Evolutionary conservation across 2,113 vertebrate genomes (phyloP), one percentile per base, ranked within the genome.

Genomic region (Oriolus oriolus): DNA sequence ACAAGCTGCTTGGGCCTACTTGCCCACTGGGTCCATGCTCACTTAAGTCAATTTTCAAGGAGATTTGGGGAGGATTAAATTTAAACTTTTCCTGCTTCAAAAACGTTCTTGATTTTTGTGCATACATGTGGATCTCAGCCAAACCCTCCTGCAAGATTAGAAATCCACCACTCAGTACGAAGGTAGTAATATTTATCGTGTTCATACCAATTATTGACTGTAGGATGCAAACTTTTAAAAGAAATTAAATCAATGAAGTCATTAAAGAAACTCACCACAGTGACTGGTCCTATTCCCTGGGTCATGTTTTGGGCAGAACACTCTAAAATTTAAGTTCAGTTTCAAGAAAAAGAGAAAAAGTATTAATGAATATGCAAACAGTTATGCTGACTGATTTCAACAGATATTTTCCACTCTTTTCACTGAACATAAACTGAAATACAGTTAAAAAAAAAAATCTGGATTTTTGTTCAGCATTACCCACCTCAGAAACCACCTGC

Each of bases 281-380:
- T 35, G 77, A 89, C 50, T 93, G 91, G 53, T 93, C 93, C 68
- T 94, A 94, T 90, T 97, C 75, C 39, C 83, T 84, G 96, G 91
- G 84, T 91, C 95, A 95, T 98, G 98, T 59, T 97, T 94, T 95
- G 83, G 89, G 96, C 98, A 98, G 78, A 97, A 96, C 75, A 98
- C 80, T 92, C 98, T 98, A 96, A 97, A 97, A 96, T 71, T 92
- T 44, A 69, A 92, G 71, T 92, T 75, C 42, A 78, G 84, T 98
- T 97, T 91, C 63, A 97, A 91, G 92, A 90, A 94, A 93, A 95
- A 97, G 70, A 96, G 47, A 93, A 84, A 83, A 68, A 80, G 54
- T 28, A 84, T 94, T 96, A 97, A 96, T 90, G 92, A 91, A 81
- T 75, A 94, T 1, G 6, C 76, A 92, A 91, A 75, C 60, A 90